phyloP scores from a whole-genome alignment of 2,113 vertebrate species.

The Naja naja region DNA sequence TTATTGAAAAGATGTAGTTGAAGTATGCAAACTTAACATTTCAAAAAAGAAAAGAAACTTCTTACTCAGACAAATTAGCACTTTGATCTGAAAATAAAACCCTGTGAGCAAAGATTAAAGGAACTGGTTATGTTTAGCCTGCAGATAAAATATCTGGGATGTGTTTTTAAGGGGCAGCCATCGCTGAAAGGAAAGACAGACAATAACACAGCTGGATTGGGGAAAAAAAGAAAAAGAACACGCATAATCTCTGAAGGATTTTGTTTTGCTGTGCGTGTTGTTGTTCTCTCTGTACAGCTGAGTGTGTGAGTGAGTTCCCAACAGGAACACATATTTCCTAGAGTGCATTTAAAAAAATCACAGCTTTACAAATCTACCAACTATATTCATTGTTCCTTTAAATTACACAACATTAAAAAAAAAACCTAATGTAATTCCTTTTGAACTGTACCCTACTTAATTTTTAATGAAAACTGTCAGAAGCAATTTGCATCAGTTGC shows the following conservation, averaged over 20 bases:
- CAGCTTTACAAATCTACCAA: slow-evolving; percentile 31
- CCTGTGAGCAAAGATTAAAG: background rate
- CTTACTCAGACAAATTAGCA: background rate
- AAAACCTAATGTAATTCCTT: slow-evolving; percentile 68
- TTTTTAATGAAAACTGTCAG: slow-evolving; percentile 78
- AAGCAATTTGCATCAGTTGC: slow-evolving; percentile 71
- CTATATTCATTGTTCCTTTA: slow-evolving; percentile 74
- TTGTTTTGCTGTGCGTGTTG: background rate
- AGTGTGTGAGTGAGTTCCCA: background rate
- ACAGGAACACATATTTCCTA: background rate
- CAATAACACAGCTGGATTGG: background rate
- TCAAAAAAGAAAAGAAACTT: background rate
- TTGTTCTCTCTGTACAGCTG: background rate
- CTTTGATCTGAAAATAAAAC: background rate
- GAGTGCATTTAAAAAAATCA: background rate
- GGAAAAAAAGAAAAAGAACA: background rate
- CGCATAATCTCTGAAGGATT: background rate
- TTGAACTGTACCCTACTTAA: slow-evolving; percentile 70
- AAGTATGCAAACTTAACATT: background rate
- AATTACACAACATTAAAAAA: slow-evolving; percentile 71
- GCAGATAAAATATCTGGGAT: background rate
- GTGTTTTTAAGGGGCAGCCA: background rate
- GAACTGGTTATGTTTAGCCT: background rate
- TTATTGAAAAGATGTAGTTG: background rate
- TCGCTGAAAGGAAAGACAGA: background rate